Conservation (phyloP, 2,888 invertebrate genomes). For the Exocentrus adspersus region DNA sequence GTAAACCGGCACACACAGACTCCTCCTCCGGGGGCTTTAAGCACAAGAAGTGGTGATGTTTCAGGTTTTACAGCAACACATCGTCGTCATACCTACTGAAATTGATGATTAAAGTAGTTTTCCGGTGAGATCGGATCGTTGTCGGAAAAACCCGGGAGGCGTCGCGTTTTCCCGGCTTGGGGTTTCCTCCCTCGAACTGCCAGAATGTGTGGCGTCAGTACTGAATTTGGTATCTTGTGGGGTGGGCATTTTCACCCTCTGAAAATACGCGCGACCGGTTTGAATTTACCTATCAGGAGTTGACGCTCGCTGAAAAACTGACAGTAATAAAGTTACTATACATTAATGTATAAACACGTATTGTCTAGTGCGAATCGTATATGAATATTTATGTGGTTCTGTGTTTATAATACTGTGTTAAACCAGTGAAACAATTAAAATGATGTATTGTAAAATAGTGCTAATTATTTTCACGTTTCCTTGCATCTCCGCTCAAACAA, state of each 20-base stretch:
- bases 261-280: conserved; percentile 30
- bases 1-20: background rate
- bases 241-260: conserved; percentile 50
- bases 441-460: conserved; percentile 33
- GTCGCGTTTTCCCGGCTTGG: conserved; percentile 41
- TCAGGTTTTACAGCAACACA: conserved; percentile 43
- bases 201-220: conserved; percentile 62
- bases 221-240: conserved; percentile 53
- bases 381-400: conserved; percentile 16
- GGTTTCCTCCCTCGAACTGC: conserved; percentile 59
- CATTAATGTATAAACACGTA: conserved; percentile 9
- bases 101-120: conserved; percentile 59
- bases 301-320: conserved; percentile 17
- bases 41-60: conserved; percentile 40
- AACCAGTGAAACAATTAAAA: conserved; percentile 17
- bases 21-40: background rate
- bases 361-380: conserved; percentile 11
- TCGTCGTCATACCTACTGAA: conserved; percentile 44
- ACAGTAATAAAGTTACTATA: background rate
- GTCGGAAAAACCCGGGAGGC: conserved; percentile 43
- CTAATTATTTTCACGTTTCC: conserved; percentile 38
- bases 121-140: conserved; percentile 55
- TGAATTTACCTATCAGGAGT: conserved; percentile 6
- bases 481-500: conserved; percentile 49
- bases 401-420: conserved; percentile 13